These are phyloP conservation scores for Pagrus major DNA, from an alignment of 2,113 vertebrate genomes.

Conservation along the genomic window DNA sequence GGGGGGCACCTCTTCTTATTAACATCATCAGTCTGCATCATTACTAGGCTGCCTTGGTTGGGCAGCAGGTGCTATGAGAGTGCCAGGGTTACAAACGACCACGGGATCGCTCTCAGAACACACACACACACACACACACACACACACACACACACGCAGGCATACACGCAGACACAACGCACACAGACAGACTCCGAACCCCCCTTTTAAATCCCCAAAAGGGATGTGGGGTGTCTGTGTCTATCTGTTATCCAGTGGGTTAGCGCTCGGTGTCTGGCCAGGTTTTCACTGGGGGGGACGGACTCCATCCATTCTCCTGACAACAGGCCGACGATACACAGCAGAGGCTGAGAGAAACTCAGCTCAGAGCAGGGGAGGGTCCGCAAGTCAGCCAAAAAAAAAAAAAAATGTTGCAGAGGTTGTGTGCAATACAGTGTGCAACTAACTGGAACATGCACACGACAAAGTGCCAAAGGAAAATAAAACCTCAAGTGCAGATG, in stretches of 20 bases:
- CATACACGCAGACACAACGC: constrained; percentile 53
- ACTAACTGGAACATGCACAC: constrained; percentile 53
- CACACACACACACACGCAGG: constrained; percentile 58
- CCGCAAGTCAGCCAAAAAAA: constrained; percentile 52
- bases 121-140: constrained; percentile 50
- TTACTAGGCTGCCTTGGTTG: constrained; percentile 93
- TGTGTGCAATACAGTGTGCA: constrained; percentile 33
- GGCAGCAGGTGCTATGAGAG: constrained; percentile 90
- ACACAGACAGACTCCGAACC: constrained; percentile 86
- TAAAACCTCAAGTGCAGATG: constrained; percentile 35
- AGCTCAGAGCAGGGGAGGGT: constrained; percentile 84
- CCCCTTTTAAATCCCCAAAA: constrained; percentile 93
- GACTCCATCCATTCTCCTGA: constrained; percentile 97
- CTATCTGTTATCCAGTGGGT: constrained; percentile 97
- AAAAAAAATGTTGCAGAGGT: constrained; percentile 31
- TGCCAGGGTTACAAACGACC: constrained; percentile 95
- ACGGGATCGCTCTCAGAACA: constrained; percentile 83
- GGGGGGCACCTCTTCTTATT: constrained; percentile 94
- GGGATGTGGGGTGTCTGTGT: constrained; percentile 88
- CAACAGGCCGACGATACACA: constrained; percentile 88
- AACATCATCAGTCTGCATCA: constrained; percentile 98
- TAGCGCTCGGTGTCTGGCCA: constrained; percentile 90
- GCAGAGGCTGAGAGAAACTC: constrained; percentile 54
- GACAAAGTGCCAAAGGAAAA: constrained; percentile 14
- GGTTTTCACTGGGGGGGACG: constrained; percentile 90